Percentiles rank a stretch among this genome's conserved stretches.
Conservation (phyloP, 2,888 invertebrate species). For the Platycheirus rosarum region DNA sequence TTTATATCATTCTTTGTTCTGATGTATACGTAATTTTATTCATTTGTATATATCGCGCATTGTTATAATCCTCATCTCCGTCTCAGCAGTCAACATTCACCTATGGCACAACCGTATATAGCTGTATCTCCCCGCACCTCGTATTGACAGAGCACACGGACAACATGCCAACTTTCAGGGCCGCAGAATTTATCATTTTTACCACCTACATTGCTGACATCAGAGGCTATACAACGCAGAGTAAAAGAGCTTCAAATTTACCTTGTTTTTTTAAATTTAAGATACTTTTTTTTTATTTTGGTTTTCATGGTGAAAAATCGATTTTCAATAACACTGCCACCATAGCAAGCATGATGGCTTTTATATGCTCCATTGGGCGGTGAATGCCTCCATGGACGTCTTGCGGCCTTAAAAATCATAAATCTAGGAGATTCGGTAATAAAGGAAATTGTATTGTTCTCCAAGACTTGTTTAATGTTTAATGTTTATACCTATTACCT, state of each 20-base stretch:
- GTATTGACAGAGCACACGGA: constrained; percentile 58
- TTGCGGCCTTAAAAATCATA: constrained; percentile 20
- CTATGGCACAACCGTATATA: constrained; percentile 9
- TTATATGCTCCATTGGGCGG: constrained; percentile 42
- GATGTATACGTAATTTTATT: constrained; percentile 34
- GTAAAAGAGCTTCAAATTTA: constrained; percentile 50
- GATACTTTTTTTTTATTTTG: constrained; percentile 29
- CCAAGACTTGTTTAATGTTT: constrained; percentile 20
- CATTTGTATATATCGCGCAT: constrained; percentile 31
- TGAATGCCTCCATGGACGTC: constrained; percentile 29
- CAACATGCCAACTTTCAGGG: constrained; percentile 69
- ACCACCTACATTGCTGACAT: constrained; percentile 64
- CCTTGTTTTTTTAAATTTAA: constrained; percentile 50
- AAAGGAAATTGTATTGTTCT: constrained; percentile 28
- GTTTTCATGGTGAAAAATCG: constrained; percentile 57
- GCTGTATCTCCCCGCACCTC: constrained; percentile 20
- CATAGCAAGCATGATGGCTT: constrained; percentile 33
- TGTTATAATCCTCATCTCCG: constrained; percentile 36
- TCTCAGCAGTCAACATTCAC: constrained; percentile 27
- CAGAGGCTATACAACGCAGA: background rate
- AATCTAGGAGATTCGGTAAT: constrained; percentile 43
- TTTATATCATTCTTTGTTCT: constrained; percentile 20
- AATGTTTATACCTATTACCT: constrained; percentile 66
- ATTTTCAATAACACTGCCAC: constrained; percentile 59
- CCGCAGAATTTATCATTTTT: constrained; percentile 70